Conservation (phyloP, 2,888 invertebrate genomes). For the Malthinus seriepunctatus region DNA sequence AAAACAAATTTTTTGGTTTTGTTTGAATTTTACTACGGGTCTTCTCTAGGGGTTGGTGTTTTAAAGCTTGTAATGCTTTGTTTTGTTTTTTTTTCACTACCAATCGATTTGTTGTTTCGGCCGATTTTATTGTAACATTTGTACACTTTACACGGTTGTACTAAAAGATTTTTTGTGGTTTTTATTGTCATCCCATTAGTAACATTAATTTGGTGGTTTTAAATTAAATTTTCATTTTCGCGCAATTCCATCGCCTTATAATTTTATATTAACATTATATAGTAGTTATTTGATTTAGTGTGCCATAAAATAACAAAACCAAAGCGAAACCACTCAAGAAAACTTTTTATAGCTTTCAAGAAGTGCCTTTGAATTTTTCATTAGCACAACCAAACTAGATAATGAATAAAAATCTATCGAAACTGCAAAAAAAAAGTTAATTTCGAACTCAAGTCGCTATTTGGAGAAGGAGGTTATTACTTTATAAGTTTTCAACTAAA, state of each 20-base stretch:
- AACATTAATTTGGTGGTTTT: background rate
- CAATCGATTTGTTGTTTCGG: constrained; percentile 35
- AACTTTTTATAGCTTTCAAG: constrained; percentile 12
- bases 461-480: too few species aligned
- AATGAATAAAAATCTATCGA: constrained; percentile 8
- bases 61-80: constrained; percentile 19
- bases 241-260: background rate
- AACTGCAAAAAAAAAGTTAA: constrained; percentile 1
- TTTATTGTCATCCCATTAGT: background rate
- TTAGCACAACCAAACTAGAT: constrained; percentile 11
- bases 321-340: constrained; percentile 6
- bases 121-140: constrained; percentile 17
- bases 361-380: constrained; percentile 18
- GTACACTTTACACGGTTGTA: background rate
- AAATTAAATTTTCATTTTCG: background rate
- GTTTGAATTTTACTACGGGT: constrained; percentile 26
- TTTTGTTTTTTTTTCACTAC: constrained; percentile 27
- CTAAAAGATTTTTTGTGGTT: background rate
- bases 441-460: background rate
- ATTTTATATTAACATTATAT: constrained; percentile 5
- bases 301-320: constrained; percentile 3
- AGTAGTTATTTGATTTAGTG: constrained; percentile 5
- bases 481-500: too few species aligned
- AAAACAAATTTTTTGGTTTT: constrained; percentile 29
- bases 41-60: constrained; percentile 17